Base-by-base conservation (phyloP, 2,797 vertebrate genomes). In the Cuculus canorus region DNA sequence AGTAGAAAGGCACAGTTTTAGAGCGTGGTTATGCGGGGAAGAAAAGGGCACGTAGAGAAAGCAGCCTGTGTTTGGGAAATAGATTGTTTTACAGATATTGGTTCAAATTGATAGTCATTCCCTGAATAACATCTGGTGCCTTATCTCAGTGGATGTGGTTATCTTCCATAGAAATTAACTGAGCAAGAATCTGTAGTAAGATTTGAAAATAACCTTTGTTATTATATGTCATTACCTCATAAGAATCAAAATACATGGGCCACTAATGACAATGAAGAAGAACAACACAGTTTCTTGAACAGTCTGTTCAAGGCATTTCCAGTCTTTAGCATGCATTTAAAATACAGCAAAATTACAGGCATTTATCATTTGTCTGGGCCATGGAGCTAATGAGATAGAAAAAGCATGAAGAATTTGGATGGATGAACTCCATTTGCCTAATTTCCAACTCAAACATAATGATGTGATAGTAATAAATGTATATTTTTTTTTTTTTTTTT, bases 331-430 rank as follows among this genome's bases (percentile, higher is more conserved):
- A 86, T 70, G 75, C 68, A 57, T 70, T 94, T 90, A 81, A 90
- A 94, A 90, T 66, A 76, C 54, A 94, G 21, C 68, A 76, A 33
- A 86, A 91, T 84, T 82, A 45, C 61, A 93, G 88, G 61, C 81
- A 93, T 95, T 95, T 93, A 69, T 96, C 88, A 85, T 96, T 95
- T 95, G 81, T 76, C 86, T 75, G 54, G 82, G 63, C 91, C 68
- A 6, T 63, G 77, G 63, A 94, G 77, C 60, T 93, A 95, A 97
- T 92, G 88, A 93, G 81, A 82, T 7, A 93, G 66, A 68, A 94
- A 89, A 82, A 91, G 30, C 56, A 65, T 41, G 17, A 80, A 79
- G 91, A 92, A 88, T 93, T 93, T 73, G 33, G 50, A 80, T 70
- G 73, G 59, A 82, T 94, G 76, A 95, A 91, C 61, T 80, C 69